Percentiles rank a stretch among this genome's conserved stretches.
Evolutionary conservation across 2,888 invertebrate species (phyloP).

Genomic region (Drepana falcataria): DNA sequence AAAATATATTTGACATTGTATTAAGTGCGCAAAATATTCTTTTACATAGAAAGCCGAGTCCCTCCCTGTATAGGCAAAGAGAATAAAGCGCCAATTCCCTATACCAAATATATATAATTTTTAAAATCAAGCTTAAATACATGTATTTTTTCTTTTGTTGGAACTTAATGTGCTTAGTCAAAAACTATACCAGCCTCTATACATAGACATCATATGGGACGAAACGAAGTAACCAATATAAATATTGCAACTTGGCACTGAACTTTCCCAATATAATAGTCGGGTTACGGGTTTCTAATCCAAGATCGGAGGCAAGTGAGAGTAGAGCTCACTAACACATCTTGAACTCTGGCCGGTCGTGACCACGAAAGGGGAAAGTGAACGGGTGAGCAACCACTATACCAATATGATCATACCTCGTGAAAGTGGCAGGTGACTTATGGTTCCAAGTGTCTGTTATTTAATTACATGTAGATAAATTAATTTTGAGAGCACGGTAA

Average conservation of each 20-base stretch:
- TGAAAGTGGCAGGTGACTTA: constrained; percentile 30
- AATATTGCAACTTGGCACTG: not conserved
- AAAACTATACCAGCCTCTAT: too few relatives aligned
- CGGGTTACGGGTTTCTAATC: constrained; percentile 12
- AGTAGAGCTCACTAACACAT: constrained; percentile 18
- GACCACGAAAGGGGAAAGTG: constrained; percentile 48
- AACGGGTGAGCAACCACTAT: constrained; percentile 31
- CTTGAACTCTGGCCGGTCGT: constrained; percentile 47
- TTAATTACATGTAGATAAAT: not conserved
- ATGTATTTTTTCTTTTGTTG: too few relatives aligned
- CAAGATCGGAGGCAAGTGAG: constrained; percentile 30
- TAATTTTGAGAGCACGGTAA: not conserved
- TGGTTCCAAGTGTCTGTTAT: constrained; percentile 10
- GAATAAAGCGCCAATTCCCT: too few relatives aligned
- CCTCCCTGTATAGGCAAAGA: too few relatives aligned
- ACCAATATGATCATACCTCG: constrained; percentile 32
- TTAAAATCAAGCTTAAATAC: too few relatives aligned
- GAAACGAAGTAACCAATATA: too few relatives aligned
- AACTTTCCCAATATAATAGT: not conserved
- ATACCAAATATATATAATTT: too few relatives aligned
- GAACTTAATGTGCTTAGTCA: too few relatives aligned
- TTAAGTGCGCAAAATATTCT: too few relatives aligned
- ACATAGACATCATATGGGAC: too few relatives aligned
- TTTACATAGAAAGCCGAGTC: too few relatives aligned
- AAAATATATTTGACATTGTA: too few relatives aligned